A percentile compares a stretch with the other conserved stretches of the same genome.
phyloP scores from a whole-genome alignment of 2,797 vertebrate species.

The Halcyon badia region DNA sequence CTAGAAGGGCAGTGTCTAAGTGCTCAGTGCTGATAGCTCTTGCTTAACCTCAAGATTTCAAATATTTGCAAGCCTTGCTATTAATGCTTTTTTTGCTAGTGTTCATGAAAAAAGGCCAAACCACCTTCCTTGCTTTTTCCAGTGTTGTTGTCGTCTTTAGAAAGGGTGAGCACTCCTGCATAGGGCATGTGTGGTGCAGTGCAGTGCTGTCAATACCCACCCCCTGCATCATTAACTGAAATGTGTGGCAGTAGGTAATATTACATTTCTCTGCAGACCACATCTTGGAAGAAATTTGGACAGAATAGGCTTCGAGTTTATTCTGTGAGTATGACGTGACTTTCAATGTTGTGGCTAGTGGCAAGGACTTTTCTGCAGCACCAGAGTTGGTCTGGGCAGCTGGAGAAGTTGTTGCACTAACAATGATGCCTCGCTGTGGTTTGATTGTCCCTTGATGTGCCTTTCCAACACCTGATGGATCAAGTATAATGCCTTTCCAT shows the following conservation, averaged over 20 bases:
- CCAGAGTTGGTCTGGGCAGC: neutral
- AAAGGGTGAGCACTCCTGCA: neutral
- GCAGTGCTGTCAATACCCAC: too few relatives aligned
- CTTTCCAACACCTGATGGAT: neutral
- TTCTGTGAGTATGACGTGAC: too few relatives aligned
- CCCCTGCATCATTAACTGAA: neutral
- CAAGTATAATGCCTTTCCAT: neutral
- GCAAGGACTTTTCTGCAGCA: neutral
- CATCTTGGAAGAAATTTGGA: neutral
- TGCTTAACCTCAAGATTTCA: neutral
- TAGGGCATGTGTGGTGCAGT: too few relatives aligned
- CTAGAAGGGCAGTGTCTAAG: neutral
- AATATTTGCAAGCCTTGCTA: neutral
- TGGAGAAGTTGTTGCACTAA: neutral
- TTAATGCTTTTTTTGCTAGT: neutral
- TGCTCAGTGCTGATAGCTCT: neutral
- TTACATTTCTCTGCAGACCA: neutral
- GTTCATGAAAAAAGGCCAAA: neutral
- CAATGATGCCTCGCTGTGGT: fast-evolving
- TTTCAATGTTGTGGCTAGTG: neutral
- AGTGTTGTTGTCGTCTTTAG: neutral
- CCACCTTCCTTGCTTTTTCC: neutral
- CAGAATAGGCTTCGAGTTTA: neutral
- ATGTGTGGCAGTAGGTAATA: neutral
- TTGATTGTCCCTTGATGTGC: neutral